Evolutionary conservation across 2,797 vertebrate species (phyloP), one percentile per base, ranked within the genome.

Genomic region (Myripristis jacobus): DNA sequence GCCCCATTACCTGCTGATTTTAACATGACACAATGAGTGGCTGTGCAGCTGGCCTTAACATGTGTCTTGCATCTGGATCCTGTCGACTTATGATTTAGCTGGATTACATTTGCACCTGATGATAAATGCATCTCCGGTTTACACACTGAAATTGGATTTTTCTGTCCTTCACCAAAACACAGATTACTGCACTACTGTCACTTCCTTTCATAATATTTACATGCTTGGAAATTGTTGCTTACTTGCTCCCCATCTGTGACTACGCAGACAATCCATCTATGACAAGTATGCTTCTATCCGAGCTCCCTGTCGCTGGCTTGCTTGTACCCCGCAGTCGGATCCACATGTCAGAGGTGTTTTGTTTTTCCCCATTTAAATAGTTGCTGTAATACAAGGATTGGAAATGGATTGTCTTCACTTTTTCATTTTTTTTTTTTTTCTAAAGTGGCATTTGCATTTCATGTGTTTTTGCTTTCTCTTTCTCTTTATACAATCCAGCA

Each of bases 11-110:
- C 34, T 36, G 34, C 34, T 75, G 65, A 29, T 43, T 66, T 43
- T 21, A 56, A 62, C 46, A 34, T 44, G 61, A 81, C 65, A 77
- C 41, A 51, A 31, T 52, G 58, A 57, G 61, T 78, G 76, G 67
- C 46, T 66, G 78, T 44, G 66, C 73, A 75, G 67, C 72, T 79
- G 66, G 65, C 24, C 31, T 66, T n/a, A 64, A 82, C 70, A 79
- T 3, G 41, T 53, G 56, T 70, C 48, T 57, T 47, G 80, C 72
- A 80, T 82, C 70, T 79, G 79, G 71, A 80, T 47, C 18, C 16
- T 47, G 44, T n/a, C 44, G 6, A 18, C 18, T 2, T 47, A n/a
- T 19, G 44, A 47, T 7, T 47, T 64, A 60, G 73, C 75, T 77
- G 59, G 54, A 57, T 5, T 60, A 18, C 36, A 75, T 79, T 79